These are phyloP conservation scores for Equus quagga DNA, from an alignment of 2,113 vertebrate species.

Conservation along the genomic window DNA sequence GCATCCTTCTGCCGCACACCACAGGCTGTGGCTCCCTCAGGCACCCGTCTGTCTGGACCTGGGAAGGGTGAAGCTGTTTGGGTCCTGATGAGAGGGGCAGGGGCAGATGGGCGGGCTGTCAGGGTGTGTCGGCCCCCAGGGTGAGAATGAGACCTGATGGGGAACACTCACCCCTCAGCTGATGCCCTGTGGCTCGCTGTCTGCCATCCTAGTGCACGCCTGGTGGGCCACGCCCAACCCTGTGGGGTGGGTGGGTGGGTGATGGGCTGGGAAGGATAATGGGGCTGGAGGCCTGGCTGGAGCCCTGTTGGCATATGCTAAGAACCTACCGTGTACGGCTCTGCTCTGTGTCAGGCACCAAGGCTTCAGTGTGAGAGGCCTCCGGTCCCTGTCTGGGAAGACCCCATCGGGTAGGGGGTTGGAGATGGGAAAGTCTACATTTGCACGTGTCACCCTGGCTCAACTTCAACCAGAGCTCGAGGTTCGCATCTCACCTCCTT, in stretches of 20 bases:
- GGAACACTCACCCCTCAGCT: background rate
- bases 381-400: rapidly evolving
- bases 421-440: rapidly evolving
- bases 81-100: conserved; percentile 70
- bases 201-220: too few species aligned
- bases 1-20: rapidly evolving
- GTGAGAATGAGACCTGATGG: rapidly evolving
- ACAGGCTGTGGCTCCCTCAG: rapidly evolving
- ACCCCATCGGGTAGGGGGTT: background rate
- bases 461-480: background rate
- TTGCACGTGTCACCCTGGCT: rapidly evolving
- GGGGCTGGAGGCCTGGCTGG: rapidly evolving
- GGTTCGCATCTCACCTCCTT: background rate
- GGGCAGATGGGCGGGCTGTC: conserved; percentile 38
- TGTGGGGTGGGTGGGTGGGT: rapidly evolving
- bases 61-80: conserved; percentile 47
- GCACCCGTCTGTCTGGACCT: rapidly evolving
- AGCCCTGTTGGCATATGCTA: rapidly evolving
- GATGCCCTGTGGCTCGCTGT: rapidly evolving
- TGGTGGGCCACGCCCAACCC: rapidly evolving
- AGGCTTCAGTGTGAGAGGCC: rapidly evolving
- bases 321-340: rapidly evolving
- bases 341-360: background rate
- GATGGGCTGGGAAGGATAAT: rapidly evolving
- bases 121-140: too few species aligned